Evolutionary conservation across 2,113 vertebrate genomes (phyloP), one percentile per base, ranked within the genome.

Genomic region (Isurus oxyrinchus): DNA sequence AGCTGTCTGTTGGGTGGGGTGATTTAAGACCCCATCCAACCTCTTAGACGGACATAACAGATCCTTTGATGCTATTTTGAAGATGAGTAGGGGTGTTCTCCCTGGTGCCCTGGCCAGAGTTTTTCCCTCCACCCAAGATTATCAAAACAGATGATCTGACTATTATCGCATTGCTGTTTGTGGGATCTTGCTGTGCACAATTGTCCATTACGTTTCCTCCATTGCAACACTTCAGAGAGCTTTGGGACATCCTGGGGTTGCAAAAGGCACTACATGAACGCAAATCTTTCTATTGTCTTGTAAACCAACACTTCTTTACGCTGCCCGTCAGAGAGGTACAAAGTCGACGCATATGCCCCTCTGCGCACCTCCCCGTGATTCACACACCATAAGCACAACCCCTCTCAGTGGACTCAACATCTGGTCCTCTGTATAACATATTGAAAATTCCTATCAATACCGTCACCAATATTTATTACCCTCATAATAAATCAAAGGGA

Each of bases 401-500:
- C 55, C 44, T 90, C 55, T 10, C 7, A 31, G 69, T 27, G 55
- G 14, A 31, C 53, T 88, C 86, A 88, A 88, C n/a, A 66, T 44
- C 63, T 67, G 21, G 40, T 25, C 63, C 93, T 94, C 63, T 44
- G n/a, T 11, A 44, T 7, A 67, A 66, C 93, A 67, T 63, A 63
- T 57, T 35, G 16, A 66, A 23, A 61, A 94, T 7, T 63, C 35
- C 59, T 10, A 40, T 66, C 61, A 23, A 44, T 66, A 40, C 16
- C 61, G 44, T 44, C n/a, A 94, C 49, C n/a, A 69, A 94, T 94
- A 67, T 94, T 67, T 63, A 44, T 94, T 25, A 25, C 40, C 93
- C 19, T 94, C 27, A 14, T 67, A 94, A 67, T 94, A 67, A 49
- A 67, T 94, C 93, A n/a, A 67, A 67, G 93, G 63, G 93, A 67